Base-by-base conservation (phyloP, 2,797 vertebrate species). In the Labroides dimidiatus region DNA sequence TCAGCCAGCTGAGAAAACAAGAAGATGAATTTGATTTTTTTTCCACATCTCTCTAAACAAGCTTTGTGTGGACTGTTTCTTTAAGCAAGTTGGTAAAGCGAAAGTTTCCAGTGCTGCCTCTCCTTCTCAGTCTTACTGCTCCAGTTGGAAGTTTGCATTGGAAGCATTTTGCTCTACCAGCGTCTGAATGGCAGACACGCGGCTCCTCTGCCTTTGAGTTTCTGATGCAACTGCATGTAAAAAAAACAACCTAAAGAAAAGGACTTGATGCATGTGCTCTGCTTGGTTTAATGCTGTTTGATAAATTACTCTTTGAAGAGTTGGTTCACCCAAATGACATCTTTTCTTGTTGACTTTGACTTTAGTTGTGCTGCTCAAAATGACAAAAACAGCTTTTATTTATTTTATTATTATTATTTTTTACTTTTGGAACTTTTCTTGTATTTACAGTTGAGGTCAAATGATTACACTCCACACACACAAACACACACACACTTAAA, bases 191-290 rank as follows among this genome's bases (percentile, higher is more conserved):
- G 62, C 66, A 55, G 73, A 73, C 49, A 41, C 66, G 64, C 51
- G 30, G 37, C 55, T 75, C 60, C 36, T 84, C 43, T 53, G 65
- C 80, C 47, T 80, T 62, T 69, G 12, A 16, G 41, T 83, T 84
- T 77, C 60, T 79, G 69, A 67, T 78, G 65, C 77, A 73, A 61
- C 56, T 90, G 87, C 89, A 91, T 91, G 92, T 39, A 12, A 2
- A 13, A 11, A 69, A 53, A 69, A 74, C 47, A 49, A 19, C 16
- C 30, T 21, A 52, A 20, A 2, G 19, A 16, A 11, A 30, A 47
- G n/a, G 56, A 44, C 66, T 51, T 78, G 9, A 44, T 90, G 93
- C 92, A 93, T 92, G 78, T 72, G 80, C 63, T 81, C 61, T 64
- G 64, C 54, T 55, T 72, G 73, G 69, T 78, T 74, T 82, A 52